These are phyloP conservation scores for Carollia perspicillata DNA, from an alignment of 2,113 vertebrate species.

Conservation along the genomic window DNA sequence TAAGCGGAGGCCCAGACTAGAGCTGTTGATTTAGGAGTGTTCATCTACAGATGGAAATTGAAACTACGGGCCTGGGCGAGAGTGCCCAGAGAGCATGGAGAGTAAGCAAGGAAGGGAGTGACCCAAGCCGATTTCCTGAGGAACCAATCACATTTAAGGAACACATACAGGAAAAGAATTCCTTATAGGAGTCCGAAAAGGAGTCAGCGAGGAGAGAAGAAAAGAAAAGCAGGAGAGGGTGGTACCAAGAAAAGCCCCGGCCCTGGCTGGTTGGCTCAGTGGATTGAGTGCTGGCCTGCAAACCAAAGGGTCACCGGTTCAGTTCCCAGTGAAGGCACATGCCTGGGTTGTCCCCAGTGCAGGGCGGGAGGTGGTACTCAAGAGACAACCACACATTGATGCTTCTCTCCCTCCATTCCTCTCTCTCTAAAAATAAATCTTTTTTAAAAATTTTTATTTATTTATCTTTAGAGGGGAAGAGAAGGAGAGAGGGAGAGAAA, in stretches of 20 bases:
- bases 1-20: not conserved
- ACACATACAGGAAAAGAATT: not conserved
- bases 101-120: not conserved
- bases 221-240: not conserved
- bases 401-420: too few species aligned
- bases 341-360: too few species aligned
- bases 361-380: too few species aligned
- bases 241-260: not conserved
- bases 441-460: too few species aligned
- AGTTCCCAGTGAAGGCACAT: too few species aligned
- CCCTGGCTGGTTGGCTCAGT: too few species aligned
- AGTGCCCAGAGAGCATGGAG: not conserved
- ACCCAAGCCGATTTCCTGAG: not conserved
- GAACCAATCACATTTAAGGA: not conserved
- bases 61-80: not conserved
- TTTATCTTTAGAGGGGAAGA: too few species aligned
- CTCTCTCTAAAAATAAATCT: too few species aligned
- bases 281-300: too few species aligned
- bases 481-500: too few species aligned
- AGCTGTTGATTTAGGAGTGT: not conserved
- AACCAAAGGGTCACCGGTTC: too few species aligned
- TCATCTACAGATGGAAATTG: not conserved
- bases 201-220: not conserved
- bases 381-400: too few species aligned
- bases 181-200: not conserved